These are phyloP conservation scores for Anagrus nilaparvatae DNA, from an alignment of 1,140 invertebrate genomes.

Conservation along the genomic window DNA sequence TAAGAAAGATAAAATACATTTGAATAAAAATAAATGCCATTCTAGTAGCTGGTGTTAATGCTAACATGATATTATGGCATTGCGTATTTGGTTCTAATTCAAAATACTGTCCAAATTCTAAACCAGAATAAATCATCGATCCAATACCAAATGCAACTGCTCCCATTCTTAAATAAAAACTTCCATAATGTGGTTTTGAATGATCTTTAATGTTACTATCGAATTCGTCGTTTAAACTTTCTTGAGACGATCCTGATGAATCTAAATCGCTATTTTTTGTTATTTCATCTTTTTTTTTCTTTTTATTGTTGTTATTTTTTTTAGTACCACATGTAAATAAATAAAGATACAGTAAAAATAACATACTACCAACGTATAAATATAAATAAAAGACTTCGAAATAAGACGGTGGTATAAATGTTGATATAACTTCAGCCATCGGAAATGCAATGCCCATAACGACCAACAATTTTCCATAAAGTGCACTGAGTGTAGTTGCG, in stretches of 20 bases:
- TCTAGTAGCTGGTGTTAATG: constrained; percentile 73
- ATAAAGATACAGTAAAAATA: constrained; percentile 79
- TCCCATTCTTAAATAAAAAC: constrained; percentile 87
- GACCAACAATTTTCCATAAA: constrained; percentile 88
- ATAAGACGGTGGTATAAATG: constrained; percentile 82
- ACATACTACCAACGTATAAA: constrained; percentile 81
- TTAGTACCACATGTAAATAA: constrained; percentile 63
- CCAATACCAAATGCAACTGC: constrained; percentile 91
- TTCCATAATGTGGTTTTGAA: constrained; percentile 82
- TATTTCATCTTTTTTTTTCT: constrained; percentile 49
- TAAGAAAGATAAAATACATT: constrained; percentile 94
- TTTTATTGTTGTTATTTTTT: no score
- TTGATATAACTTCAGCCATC: constrained; percentile 83
- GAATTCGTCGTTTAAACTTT: no score
- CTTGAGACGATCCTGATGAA: constrained; percentile 43
- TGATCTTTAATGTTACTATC: no score
- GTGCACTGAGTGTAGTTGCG: constrained; percentile 77
- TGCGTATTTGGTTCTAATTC: constrained; percentile 75
- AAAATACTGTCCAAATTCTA: constrained; percentile 90
- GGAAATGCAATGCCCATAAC: constrained; percentile 92
- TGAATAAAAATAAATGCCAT: constrained; percentile 93
- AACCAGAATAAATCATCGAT: constrained; percentile 87
- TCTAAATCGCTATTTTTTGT: constrained; percentile 39
- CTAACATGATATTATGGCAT: constrained; percentile 78
- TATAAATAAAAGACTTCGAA: constrained; percentile 87